Base-by-base conservation (phyloP, 2,797 vertebrate species). In the Acipenser transmontanus region DNA sequence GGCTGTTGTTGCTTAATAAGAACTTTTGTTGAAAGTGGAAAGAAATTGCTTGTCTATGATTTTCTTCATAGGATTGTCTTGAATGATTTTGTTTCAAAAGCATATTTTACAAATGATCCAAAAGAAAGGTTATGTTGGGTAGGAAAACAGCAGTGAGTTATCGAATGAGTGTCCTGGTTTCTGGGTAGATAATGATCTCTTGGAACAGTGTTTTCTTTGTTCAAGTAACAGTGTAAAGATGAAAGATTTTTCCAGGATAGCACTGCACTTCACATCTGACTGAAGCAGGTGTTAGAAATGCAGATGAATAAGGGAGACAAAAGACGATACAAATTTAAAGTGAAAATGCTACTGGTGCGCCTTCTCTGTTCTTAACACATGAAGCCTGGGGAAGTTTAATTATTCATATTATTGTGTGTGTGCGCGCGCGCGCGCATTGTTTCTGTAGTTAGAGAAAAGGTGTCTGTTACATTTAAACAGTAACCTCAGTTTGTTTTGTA, bases 261-360 rank as follows among this genome's bases (percentile, higher is more conserved):
- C 83, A 81, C 82, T 80, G 71, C 80, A 74, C 85, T 91, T 87
- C 91, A 88, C 87, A 90, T 90, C 85, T 71, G 82, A 93, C 88
- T 92, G 88, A 92, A 91, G 92, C 93, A 94, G 94, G 92, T 95
- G 94, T 96, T 94, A 93, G 94, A 97, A 97, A 96, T 96, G 93
- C 91, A 97, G 94, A 96, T 97, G 91, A 94, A 92, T 89, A 78
- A 69, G 85, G 76, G 78, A 96, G 95, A 98, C 94, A 95, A 98
- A 98, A 98, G 95, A 91, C 92, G 88, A 84, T 91, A 95, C 92
- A 98, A 96, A 97, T 97, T 91, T 91, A 91, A 96, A 97, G 93
- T 98, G 94, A 98, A 96, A 94, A 94, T 85, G 85, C 92, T 89
- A 87, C 83, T 92, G 92, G 92, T 93, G 87, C 89, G 78, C 91